Percentiles rank a stretch among this genome's conserved stretches.
phyloP scores from a whole-genome alignment of 2,888 invertebrate species.

The Mycogona germanica region DNA sequence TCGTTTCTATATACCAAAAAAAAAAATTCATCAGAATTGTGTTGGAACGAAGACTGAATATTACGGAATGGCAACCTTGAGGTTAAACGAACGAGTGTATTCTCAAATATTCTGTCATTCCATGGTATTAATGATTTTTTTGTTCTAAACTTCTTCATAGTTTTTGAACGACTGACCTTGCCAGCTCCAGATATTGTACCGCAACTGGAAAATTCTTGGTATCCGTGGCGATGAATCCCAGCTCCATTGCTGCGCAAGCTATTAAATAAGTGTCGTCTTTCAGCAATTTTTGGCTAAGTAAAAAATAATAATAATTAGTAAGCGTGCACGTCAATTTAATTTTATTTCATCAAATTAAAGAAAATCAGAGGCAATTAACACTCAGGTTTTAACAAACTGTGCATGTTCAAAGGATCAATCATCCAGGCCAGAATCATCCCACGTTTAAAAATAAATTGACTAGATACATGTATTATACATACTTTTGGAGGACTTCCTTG shows the following conservation, averaged over 20 bases:
- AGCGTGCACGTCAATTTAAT: neutral
- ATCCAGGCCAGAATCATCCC: neutral
- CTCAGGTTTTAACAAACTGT: no score
- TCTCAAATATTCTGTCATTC: neutral
- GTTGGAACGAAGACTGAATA: neutral
- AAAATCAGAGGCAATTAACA: no score
- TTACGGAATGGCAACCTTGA: neutral
- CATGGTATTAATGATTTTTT: neutral
- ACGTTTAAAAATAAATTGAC: neutral
- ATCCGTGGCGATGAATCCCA: conserved; percentile 11
- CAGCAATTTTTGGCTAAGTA: conserved; percentile 1
- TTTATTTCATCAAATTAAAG: neutral
- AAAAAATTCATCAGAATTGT: neutral
- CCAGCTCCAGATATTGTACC: conserved; percentile 6
- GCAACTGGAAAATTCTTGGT: conserved; percentile 8
- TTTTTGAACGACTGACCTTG: conserved; percentile 6
- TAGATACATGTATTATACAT: conserved; percentile 14
- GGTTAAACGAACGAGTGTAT: neutral
- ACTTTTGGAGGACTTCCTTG: conserved; percentile 46
- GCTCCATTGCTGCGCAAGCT: conserved; percentile 7
- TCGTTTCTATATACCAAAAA: conserved; percentile 1
- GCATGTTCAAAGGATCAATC: neutral
- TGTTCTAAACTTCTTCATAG: neutral
- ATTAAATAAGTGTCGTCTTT: conserved; percentile 12
- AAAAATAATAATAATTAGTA: neutral